These are phyloP conservation scores for Varanus komodoensis DNA, from an alignment of 2,113 vertebrate genomes.

Conservation along the genomic window DNA sequence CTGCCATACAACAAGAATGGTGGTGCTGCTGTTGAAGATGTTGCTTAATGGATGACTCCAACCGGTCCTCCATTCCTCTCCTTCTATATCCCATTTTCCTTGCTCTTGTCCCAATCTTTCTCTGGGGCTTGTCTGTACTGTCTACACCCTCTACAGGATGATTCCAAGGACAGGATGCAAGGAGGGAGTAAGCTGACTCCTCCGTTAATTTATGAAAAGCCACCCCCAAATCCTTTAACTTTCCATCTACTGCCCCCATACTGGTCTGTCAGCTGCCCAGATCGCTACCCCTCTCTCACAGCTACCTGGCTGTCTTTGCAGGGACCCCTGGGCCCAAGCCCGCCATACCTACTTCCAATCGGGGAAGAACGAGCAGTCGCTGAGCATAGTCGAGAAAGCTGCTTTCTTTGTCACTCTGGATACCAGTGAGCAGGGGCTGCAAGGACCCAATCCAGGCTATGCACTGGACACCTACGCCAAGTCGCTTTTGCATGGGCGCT, in stretches of 20 bases:
- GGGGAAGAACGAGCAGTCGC: slow-evolving; percentile 78
- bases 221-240: not conserved
- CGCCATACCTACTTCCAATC: slow-evolving; percentile 80
- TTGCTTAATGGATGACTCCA: not conserved
- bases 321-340: slow-evolving; percentile 86
- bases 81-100: not conserved
- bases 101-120: not conserved
- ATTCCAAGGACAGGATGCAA: not conserved
- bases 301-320: slow-evolving; percentile 48
- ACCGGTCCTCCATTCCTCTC: not conserved
- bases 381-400: slow-evolving; percentile 86
- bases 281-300: not conserved
- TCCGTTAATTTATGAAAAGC: not conserved
- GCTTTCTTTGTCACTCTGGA: slow-evolving; percentile 90
- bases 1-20: not conserved
- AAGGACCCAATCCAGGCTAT: slow-evolving; percentile 77
- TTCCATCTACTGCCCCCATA: not conserved
- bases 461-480: slow-evolving; percentile 87
- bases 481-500: slow-evolving; percentile 86
- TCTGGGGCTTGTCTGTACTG: not conserved
- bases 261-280: not conserved
- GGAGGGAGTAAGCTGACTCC: not conserved
- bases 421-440: slow-evolving; percentile 82
- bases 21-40: not conserved
- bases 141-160: not conserved